Evolutionary conservation across 2,797 vertebrate genomes (phyloP), one percentile per base, ranked within the genome.

Genomic region (Cephalopachus bancanus): DNA sequence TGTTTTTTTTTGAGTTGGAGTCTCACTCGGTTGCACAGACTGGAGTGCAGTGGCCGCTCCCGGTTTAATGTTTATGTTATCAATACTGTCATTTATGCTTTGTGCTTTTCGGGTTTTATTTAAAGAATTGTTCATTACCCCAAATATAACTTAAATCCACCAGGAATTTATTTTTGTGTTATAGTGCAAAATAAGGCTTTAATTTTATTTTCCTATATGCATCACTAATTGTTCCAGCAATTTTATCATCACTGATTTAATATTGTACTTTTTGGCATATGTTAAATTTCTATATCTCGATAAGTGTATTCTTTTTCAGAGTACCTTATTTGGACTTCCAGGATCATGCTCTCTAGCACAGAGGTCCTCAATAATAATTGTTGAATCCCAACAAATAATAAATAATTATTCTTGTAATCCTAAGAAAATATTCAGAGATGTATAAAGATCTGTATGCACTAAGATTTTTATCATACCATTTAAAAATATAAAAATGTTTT

Each of bases 351-450:
- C 80, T 53, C n/a, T 80, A 80, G 57, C 44, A 94, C 17, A 78
- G 30, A 69, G 7, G 6, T 22, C 12, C 53, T 69, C 51, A 69
- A 55, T 37, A 49, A 59, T 51, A 91, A 81, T 37, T 85, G 12
- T 64, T 79, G 14, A 81, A 95, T 57, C 24, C 37, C 87, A 76
- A 83, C 30, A 19, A 81, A 53, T 83, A 88, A n/a, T 75, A 92
- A 67, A 75, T 28, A 22, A 30, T 55, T 12, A 72, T 86, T 80
- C 3, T 44, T 86, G n/a, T 49, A 91, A 80, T 44, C 51, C 4
- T 55, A 94, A 91, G 37, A 16, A 44, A 72, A 49, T 64, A 57
- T 55, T 74, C 49, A 90, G 19, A 44, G 55, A 19, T 53, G n/a
- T 49, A 62, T 76, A 44, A 94, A 89, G 37, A 76, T 20, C 55